Conservation (phyloP, 2,888 invertebrate genomes). For the Malthinus flaveolus region DNA sequence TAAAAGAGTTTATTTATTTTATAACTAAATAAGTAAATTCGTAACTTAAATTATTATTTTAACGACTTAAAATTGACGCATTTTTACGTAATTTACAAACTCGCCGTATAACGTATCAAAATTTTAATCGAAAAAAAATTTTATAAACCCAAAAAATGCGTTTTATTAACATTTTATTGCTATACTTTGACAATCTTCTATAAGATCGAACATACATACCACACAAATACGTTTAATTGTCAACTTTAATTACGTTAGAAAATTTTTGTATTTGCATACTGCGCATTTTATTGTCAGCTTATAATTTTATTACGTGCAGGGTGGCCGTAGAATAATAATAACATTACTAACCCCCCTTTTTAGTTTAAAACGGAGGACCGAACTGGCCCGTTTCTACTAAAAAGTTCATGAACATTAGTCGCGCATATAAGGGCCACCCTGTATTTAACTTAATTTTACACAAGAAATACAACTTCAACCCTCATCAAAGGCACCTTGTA, state of each 20-base stretch:
- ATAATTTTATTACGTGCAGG: constrained; percentile 3
- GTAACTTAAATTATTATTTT: too few species aligned
- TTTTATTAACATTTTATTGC: constrained; percentile 4
- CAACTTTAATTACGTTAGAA: not conserved
- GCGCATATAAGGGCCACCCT: too few species aligned
- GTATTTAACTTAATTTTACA: not conserved
- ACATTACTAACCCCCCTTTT: too few species aligned
- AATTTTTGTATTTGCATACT: constrained; percentile 27
- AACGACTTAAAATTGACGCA: too few species aligned
- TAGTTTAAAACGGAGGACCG: not conserved
- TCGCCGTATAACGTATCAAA: not conserved
- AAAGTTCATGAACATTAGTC: too few species aligned
- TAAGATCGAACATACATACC: not conserved
- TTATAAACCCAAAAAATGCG: not conserved
- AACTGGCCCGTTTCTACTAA: too few species aligned
- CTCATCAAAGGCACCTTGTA: not conserved
- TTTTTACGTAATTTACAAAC: too few species aligned
- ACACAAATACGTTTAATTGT: not conserved
- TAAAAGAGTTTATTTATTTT: too few species aligned
- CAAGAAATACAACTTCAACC: not conserved
- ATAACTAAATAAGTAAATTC: too few species aligned
- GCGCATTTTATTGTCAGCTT: constrained; percentile 13
- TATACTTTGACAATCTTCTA: not conserved
- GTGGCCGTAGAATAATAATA: too few species aligned
- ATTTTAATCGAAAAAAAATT: not conserved